phyloP scores from a whole-genome alignment of 2,888 invertebrate species.

The Toxonevra muliebris region DNA sequence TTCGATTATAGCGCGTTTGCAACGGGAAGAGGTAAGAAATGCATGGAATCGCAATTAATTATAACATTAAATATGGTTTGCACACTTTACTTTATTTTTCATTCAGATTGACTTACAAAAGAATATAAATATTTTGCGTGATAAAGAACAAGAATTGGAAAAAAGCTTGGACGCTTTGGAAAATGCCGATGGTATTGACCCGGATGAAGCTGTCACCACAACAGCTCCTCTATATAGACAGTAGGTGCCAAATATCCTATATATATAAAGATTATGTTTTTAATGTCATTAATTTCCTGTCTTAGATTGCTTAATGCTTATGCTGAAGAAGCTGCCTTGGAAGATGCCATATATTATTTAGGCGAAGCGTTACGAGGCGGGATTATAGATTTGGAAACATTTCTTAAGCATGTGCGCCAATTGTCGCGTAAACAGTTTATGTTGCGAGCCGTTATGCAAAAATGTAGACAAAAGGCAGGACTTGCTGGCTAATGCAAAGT shows the following conservation, averaged over 20 bases:
- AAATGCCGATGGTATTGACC: slow-evolving; percentile 84
- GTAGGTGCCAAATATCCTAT: slow-evolving; percentile 66
- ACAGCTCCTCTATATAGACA: slow-evolving; percentile 96
- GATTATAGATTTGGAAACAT: slow-evolving; percentile 94
- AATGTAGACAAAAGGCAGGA: slow-evolving; percentile 95
- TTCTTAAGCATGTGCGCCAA: slow-evolving; percentile 95
- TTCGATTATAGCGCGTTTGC: slow-evolving; percentile 78
- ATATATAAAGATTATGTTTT: background rate
- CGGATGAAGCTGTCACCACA: slow-evolving; percentile 96
- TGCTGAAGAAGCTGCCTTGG: slow-evolving; percentile 97
- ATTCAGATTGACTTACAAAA: slow-evolving; percentile 79
- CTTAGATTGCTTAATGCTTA: slow-evolving; percentile 87
- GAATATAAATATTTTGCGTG: slow-evolving; percentile 82
- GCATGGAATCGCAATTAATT: background rate
- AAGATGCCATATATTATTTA: slow-evolving; percentile 98
- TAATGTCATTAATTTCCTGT: background rate
- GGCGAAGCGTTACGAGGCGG: slow-evolving; percentile 92
- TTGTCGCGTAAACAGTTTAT: slow-evolving; percentile 96
- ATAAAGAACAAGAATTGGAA: slow-evolving; percentile 87
- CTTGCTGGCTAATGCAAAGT: slow-evolving; percentile 71
- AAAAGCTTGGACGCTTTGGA: slow-evolving; percentile 80
- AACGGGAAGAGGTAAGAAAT: slow-evolving; percentile 72
- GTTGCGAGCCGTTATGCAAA: slow-evolving; percentile 93
- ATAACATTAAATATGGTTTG: too few species aligned
- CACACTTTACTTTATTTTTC: slow-evolving; percentile 22